phyloP scores from a whole-genome alignment of 2,113 vertebrate genomes.

The Atlantisia rogersi region DNA sequence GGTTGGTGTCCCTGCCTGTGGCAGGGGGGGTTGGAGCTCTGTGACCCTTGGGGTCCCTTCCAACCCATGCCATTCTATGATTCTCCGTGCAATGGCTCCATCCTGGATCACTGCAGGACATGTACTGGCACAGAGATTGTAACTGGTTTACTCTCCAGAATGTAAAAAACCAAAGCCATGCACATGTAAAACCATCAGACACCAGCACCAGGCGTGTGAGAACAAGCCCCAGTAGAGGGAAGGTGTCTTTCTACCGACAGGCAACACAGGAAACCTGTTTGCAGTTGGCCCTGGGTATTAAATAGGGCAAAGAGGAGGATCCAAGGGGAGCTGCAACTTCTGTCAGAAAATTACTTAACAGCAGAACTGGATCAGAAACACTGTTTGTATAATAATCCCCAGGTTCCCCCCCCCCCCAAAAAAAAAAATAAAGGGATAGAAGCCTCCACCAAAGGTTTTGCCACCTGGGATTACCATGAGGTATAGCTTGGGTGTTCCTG shows the following conservation, averaged over 20 bases:
- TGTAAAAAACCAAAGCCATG: not conserved
- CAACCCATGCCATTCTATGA: no score
- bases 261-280: not conserved
- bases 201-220: not conserved
- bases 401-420: rapidly evolving
- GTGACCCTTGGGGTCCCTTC: no score
- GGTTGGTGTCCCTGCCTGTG: no score
- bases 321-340: not conserved
- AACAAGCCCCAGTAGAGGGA: not conserved
- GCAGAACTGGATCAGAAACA: not conserved
- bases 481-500: not conserved
- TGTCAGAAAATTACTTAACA: not conserved
- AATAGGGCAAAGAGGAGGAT: not conserved
- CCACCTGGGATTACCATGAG: not conserved
- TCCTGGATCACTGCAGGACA: not conserved
- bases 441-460: not conserved
- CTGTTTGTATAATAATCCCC: not conserved
- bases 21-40: no score
- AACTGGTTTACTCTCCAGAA: not conserved
- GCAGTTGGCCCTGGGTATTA: not conserved
- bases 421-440: not conserved
- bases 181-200: not conserved
- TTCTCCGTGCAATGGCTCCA: not conserved
- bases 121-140: not conserved
- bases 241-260: not conserved